Evolutionary conservation across 2,113 vertebrate species (phyloP), one percentile per base, ranked within the genome.

Genomic region (Thryonomys swinderianus): DNA sequence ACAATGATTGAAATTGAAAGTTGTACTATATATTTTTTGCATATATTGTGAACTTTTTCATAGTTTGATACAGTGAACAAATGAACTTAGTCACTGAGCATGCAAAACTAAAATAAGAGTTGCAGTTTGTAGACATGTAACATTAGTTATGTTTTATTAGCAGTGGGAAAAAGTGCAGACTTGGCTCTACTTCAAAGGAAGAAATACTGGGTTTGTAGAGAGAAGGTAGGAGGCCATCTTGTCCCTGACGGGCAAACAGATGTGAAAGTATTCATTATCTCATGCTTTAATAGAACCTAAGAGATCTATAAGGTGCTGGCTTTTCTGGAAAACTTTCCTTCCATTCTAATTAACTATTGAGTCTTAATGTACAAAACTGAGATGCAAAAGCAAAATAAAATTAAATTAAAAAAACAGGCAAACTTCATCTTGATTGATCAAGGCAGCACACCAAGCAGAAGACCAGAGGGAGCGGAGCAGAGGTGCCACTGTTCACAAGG

Each of bases 181-280:
- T 92, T 95, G 71, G 76, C 81, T 17, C 18, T 82, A 20, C 89
- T 95, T 87, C 80, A 91, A 81, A 95, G 80, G 14, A 84, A 82
- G 37, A 17, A 66, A 82, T 79, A 30, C 27, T 67, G 16, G 17
- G 45, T 69, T 91, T 18, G 14, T 61, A 69, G 37, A 27, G 18
- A 89, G 27, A 23, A 85, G 3, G 20, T 53, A 45, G 30, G 17
- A 62, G 17, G 61, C 21, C 30, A n/a, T 67, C 23, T 74, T 51
- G 10, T 55, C 86, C 69, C 7, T 14, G 1, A 79, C 61, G 25
- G 30, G 6, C 73, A 93, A 27, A 85, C 5, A 82, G 76, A 59
- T 57, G 34, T 91, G 59, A 91, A 93, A 88, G 80, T 84, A 18
- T 27, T 45, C 27, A 57, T 25, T n/a, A 32, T 0, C 20, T 0